A percentile compares a stretch with the other conserved stretches of the same genome.
These are phyloP conservation scores for Drosophila burlai DNA, from an alignment of 1,140 invertebrate genomes.

Conservation along the genomic window DNA sequence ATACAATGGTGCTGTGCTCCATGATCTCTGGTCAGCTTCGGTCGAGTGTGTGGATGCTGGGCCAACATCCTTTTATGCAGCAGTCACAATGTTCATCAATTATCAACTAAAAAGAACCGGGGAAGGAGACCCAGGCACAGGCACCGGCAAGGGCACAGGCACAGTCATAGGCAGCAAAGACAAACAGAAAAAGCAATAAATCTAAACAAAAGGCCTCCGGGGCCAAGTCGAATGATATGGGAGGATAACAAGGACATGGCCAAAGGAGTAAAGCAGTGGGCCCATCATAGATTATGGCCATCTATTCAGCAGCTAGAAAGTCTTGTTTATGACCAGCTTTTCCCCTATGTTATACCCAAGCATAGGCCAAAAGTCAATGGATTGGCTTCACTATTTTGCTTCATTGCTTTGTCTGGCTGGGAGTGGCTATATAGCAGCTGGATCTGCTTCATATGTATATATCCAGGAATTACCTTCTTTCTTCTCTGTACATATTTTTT, in stretches of 20 bases:
- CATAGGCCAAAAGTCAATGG: slow-evolving; percentile 22
- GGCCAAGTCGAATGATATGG: slow-evolving; percentile 42
- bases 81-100: slow-evolving; percentile 74
- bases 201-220: slow-evolving; percentile 70
- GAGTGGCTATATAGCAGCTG: slow-evolving; percentile 15
- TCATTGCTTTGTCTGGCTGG: slow-evolving; percentile 11
- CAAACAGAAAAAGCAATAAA: slow-evolving; percentile 68
- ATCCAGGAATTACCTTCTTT: slow-evolving; percentile 13
- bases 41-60: slow-evolving; percentile 8
- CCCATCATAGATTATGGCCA: slow-evolving; percentile 35
- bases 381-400: slow-evolving; percentile 22
- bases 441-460: slow-evolving; percentile 23
- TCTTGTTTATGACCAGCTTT: slow-evolving; percentile 30
- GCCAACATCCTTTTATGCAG: slow-evolving; percentile 38
- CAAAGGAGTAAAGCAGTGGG: not conserved
- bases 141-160: slow-evolving; percentile 4
- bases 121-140: slow-evolving; percentile 17
- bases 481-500: not conserved
- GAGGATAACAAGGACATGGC: slow-evolving; percentile 27
- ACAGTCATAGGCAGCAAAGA: not conserved
- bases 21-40: slow-evolving; percentile 37
- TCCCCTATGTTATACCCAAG: slow-evolving; percentile 1
- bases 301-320: slow-evolving; percentile 39
- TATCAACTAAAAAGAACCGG: slow-evolving; percentile 64
- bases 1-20: not conserved